Base-by-base conservation (phyloP, 2,888 invertebrate species). In the Bhutanitis thaidina region DNA sequence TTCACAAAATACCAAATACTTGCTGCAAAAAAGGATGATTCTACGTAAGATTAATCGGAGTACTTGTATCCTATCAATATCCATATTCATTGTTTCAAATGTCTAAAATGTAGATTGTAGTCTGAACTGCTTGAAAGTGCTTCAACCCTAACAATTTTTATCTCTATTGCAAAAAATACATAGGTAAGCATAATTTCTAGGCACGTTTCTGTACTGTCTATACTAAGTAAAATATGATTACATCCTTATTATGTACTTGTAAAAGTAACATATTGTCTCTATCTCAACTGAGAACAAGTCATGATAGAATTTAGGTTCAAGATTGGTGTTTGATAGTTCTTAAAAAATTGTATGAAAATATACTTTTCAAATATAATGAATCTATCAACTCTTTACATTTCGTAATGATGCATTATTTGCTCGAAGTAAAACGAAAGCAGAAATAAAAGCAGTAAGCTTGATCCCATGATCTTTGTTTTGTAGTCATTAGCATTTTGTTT, bases 191-290 rank as follows among this genome's bases (percentile, higher is more conserved):
- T 80, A 84, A 66, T 72, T 78, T 85, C 87, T 88, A 88, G 87
- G 87, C 88, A 88, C 88, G 81, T 77, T 75, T 81, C 85, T 88
- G 88, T 77, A 86, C 83, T 84, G 65, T 82, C 77, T 84, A 83
- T 76, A 20, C 20, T 20, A 70, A 61, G 69, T 74, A 74, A 65
- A 49, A 49, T 46, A 61, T 69, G 75, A 77, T 75, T 82, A 87
- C 80, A 87, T 78, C 77, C 81, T 74, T 73, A 77, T 77, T 74
- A 74, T 62, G 72, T 65, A 52, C 47, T 47, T 32, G 12, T 60
- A 58, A 55, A 54, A 57, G 43, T 71, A 74, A 79, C 65, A 72
- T 67, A 68, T 74, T 71, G 70, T 61, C 57, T 50, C 66, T 66
- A 69, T 58, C 67, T 71, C 74, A 75, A 64, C 62, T 62, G 53